Evolutionary conservation across 2,888 invertebrate genomes (phyloP).

Genomic region (Agonopterix arenella): DNA sequence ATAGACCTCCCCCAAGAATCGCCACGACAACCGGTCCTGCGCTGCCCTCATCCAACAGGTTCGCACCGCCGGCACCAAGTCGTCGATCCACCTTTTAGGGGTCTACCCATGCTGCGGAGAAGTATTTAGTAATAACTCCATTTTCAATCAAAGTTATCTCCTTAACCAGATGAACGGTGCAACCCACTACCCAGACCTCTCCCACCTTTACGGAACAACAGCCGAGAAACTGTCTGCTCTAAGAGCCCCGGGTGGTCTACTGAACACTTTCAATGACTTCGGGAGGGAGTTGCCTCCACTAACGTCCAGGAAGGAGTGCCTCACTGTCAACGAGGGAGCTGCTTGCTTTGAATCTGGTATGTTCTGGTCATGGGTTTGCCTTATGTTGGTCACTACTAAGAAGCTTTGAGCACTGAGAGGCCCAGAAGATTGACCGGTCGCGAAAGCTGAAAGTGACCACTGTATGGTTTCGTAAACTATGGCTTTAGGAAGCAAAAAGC

Average conservation of each 20-base stretch:
- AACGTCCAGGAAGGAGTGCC: conserved; percentile 80
- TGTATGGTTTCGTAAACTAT: too few relatives aligned
- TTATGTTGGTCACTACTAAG: too few relatives aligned
- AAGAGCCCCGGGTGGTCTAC: conserved; percentile 77
- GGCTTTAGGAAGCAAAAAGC: too few relatives aligned
- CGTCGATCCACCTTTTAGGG: too few relatives aligned
- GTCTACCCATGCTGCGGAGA: not conserved
- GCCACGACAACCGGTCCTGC: not conserved
- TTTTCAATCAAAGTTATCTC: not conserved
- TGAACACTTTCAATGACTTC: conserved; percentile 80
- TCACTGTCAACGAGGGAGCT: conserved; percentile 74
- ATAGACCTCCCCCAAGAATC: too few relatives aligned
- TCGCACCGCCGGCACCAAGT: not conserved
- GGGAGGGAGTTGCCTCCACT: conserved; percentile 82
- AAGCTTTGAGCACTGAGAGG: too few relatives aligned
- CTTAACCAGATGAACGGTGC: conserved; percentile 82
- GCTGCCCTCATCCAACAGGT: too few relatives aligned
- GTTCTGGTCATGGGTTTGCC: too few relatives aligned
- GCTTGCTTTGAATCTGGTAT: conserved; percentile 83
- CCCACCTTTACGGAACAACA: conserved; percentile 84
- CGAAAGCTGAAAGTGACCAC: too few relatives aligned
- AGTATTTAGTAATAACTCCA: not conserved
- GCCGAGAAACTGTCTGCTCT: conserved; percentile 73
- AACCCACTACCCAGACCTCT: conserved; percentile 84
- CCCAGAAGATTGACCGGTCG: too few relatives aligned